These are phyloP conservation scores for Nephrotoma flavescens DNA, from an alignment of 2,888 invertebrate species.

Conservation along the genomic window DNA sequence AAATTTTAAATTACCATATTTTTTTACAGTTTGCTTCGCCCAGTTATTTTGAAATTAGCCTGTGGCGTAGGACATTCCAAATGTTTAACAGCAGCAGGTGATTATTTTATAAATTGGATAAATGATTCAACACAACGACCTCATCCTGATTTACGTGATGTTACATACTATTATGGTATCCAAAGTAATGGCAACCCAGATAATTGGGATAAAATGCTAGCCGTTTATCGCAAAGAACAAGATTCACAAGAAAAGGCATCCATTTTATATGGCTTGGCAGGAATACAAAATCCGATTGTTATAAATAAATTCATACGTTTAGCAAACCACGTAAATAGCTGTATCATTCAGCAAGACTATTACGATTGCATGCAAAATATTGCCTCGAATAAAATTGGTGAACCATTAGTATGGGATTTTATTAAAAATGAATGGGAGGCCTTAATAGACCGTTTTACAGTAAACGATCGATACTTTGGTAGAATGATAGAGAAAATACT, in stretches of 20 bases:
- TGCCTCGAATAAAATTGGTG: constrained; percentile 57
- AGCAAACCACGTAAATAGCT: constrained; percentile 56
- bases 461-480: constrained; percentile 74
- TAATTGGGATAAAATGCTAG: constrained; percentile 64
- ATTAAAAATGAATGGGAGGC: constrained; percentile 62
- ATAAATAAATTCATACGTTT: constrained; percentile 56
- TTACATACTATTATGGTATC: constrained; percentile 61
- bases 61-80: constrained; percentile 43
- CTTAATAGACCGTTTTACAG: constrained; percentile 59
- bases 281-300: constrained; percentile 47
- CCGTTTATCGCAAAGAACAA: constrained; percentile 50
- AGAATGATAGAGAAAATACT: constrained; percentile 57
- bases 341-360: constrained; percentile 71
- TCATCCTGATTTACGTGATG: constrained; percentile 47
- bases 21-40: constrained; percentile 44
- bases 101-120: constrained; percentile 48
- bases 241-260: constrained; percentile 69
- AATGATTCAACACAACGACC: constrained; percentile 29
- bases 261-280: constrained; percentile 55
- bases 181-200: constrained; percentile 40
- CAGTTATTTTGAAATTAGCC: constrained; percentile 47
- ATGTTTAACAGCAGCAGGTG: constrained; percentile 43
- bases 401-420: constrained; percentile 68
- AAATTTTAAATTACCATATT: constrained; percentile 2
- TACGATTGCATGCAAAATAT: constrained; percentile 53